These are phyloP conservation scores for Rhodophaea formosa DNA, from an alignment of 2,888 invertebrate genomes.

Conservation along the genomic window DNA sequence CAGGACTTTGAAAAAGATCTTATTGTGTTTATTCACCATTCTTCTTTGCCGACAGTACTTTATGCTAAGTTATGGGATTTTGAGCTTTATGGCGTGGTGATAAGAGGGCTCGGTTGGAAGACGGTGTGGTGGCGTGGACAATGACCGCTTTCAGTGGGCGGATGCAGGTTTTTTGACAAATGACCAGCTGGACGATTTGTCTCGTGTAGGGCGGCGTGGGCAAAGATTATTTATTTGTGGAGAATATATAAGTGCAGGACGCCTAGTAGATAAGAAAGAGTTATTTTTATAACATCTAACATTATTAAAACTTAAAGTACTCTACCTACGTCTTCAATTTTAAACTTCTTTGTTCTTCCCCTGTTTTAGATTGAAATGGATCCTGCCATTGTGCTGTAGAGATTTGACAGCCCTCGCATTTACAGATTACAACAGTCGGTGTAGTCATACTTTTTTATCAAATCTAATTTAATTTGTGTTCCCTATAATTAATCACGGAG, in stretches of 20 bases:
- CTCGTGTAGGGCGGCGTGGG: constrained; percentile 66
- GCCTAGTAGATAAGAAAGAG: too few relatives aligned
- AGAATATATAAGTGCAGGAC: not conserved
- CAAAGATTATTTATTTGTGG: constrained; percentile 49
- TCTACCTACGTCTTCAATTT: too few relatives aligned
- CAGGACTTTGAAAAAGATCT: constrained; percentile 38
- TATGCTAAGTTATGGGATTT: constrained; percentile 27
- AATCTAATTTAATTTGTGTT: too few relatives aligned
- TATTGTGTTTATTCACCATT: constrained; percentile 48
- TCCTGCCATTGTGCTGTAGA: too few relatives aligned
- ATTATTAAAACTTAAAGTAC: too few relatives aligned
- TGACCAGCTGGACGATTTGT: constrained; percentile 78
- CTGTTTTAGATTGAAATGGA: too few relatives aligned
- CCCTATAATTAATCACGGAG: too few relatives aligned
- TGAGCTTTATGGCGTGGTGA: constrained; percentile 37
- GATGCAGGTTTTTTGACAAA: constrained; percentile 81
- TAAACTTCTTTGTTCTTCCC: too few relatives aligned
- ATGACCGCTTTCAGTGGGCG: constrained; percentile 73
- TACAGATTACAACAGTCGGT: too few relatives aligned
- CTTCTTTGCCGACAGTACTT: constrained; percentile 31
- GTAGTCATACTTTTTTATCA: too few relatives aligned
- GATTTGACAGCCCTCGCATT: too few relatives aligned
- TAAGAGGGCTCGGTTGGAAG: constrained; percentile 35
- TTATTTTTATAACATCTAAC: too few relatives aligned
- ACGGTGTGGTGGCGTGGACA: constrained; percentile 46